A percentile compares a stretch with the other conserved stretches of the same genome.
phyloP scores from a whole-genome alignment of 2,888 invertebrate species.

The Corythucha ciliata region DNA sequence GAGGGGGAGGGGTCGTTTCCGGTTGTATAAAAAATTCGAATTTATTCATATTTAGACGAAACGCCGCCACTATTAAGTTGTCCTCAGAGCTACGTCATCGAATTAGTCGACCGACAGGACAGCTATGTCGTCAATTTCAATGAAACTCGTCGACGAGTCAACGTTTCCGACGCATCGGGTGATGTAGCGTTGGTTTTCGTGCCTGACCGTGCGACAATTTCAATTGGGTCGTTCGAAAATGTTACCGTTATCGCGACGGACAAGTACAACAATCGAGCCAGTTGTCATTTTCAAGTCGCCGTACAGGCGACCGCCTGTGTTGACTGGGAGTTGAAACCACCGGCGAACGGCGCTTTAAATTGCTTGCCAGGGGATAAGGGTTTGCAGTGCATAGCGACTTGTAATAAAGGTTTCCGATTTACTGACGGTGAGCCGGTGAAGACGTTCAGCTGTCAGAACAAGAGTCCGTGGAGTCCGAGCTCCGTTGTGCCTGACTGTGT shows the following conservation, averaged over 20 bases:
- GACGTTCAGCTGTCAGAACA: slow-evolving; percentile 73
- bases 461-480: slow-evolving; percentile 74
- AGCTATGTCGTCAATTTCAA: slow-evolving; percentile 86
- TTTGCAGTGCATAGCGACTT: slow-evolving; percentile 80
- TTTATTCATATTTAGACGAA: slow-evolving; percentile 51
- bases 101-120: slow-evolving; percentile 79
- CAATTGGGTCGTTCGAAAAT: slow-evolving; percentile 80
- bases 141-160: slow-evolving; percentile 73
- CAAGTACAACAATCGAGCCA: slow-evolving; percentile 75
- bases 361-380: slow-evolving; percentile 72
- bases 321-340: slow-evolving; percentile 85
- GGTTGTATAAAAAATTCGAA: background rate
- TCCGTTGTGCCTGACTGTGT: slow-evolving; percentile 92
- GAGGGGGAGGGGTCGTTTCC: background rate
- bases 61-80: slow-evolving; percentile 84
- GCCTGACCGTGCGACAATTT: slow-evolving; percentile 74
- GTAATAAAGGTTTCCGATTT: slow-evolving; percentile 78
- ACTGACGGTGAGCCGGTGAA: slow-evolving; percentile 83
- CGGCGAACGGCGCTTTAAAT: slow-evolving; percentile 79
- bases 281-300: slow-evolving; percentile 86
- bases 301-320: slow-evolving; percentile 91
- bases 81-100: slow-evolving; percentile 89
- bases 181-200: slow-evolving; percentile 73
- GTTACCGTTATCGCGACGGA: slow-evolving; percentile 84
- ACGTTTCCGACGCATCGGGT: slow-evolving; percentile 79